These are phyloP conservation scores for Macrophya annulata DNA, from an alignment of 2,888 invertebrate genomes.

Conservation along the genomic window DNA sequence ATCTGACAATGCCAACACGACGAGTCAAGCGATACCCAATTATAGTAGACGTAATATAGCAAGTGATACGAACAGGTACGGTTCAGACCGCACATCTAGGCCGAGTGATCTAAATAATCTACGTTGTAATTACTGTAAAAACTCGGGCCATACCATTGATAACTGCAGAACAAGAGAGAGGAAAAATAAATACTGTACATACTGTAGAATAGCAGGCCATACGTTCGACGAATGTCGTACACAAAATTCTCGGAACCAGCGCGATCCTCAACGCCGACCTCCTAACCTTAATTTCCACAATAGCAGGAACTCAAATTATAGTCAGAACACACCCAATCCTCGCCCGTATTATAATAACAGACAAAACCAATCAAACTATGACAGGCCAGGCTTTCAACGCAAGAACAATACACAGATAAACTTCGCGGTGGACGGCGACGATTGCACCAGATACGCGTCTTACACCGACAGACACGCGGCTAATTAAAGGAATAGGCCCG, in stretches of 20 bases:
- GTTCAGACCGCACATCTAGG: too few relatives aligned
- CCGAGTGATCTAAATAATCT: too few relatives aligned
- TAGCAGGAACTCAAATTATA: neutral
- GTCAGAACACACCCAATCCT: neutral
- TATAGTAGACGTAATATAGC: neutral
- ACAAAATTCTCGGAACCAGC: too few relatives aligned
- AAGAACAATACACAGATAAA: neutral
- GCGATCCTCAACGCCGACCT: too few relatives aligned
- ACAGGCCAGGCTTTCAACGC: neutral
- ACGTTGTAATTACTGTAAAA: too few relatives aligned
- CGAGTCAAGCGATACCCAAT: neutral
- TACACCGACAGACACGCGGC: neutral
- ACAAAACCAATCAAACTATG: neutral
- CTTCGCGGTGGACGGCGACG: neutral
- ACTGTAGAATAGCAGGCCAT: too few relatives aligned
- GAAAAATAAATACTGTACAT: too few relatives aligned
- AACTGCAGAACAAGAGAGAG: too few relatives aligned
- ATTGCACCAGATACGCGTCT: neutral
- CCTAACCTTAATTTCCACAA: neutral
- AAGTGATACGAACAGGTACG: too few relatives aligned
- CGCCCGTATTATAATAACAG: neutral
- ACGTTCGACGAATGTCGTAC: too few relatives aligned
- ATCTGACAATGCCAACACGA: neutral
- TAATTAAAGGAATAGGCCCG: neutral
- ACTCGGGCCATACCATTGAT: too few relatives aligned